Evolutionary conservation across 2,888 invertebrate genomes (phyloP).

Genomic region (Drosophila limbata): DNA sequence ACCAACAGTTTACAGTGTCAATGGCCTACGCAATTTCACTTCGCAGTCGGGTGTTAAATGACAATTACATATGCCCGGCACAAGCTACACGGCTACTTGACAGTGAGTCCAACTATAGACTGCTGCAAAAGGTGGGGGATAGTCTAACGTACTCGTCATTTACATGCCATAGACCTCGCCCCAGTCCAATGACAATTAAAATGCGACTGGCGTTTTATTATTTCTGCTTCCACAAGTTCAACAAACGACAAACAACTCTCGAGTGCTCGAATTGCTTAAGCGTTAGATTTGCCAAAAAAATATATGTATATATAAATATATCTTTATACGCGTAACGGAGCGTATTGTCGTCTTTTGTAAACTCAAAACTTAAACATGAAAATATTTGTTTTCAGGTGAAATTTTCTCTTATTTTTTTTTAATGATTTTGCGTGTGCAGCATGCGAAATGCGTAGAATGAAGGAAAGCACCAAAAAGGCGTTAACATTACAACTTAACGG

Average conservation of each 20-base stretch:
- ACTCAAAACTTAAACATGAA: constrained; percentile 39
- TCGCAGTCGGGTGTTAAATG: constrained; percentile 64
- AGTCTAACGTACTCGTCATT: constrained; percentile 59
- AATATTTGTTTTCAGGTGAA: constrained; percentile 66
- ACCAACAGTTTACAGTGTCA: constrained; percentile 55
- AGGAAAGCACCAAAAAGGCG: constrained; percentile 60
- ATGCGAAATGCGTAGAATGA: constrained; percentile 74
- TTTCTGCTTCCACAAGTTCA: constrained; percentile 58
- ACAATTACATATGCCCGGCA: constrained; percentile 76
- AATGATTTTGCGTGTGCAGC: constrained; percentile 67
- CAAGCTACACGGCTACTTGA: constrained; percentile 49
- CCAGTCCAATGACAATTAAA: constrained; percentile 66
- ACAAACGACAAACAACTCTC: constrained; percentile 63
- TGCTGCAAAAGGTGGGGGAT: constrained; percentile 19
- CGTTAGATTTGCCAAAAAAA: constrained; percentile 62
- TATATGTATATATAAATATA: constrained; percentile 12
- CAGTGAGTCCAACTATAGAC: constrained; percentile 27
- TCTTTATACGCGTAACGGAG: not conserved
- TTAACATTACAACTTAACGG: constrained; percentile 65
- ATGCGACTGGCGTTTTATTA: constrained; percentile 66
- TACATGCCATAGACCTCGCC: constrained; percentile 78
- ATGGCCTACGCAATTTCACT: constrained; percentile 80
- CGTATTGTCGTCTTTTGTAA: constrained; percentile 35
- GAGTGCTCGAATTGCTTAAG: constrained; percentile 35
- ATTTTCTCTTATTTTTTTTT: constrained; percentile 53